Base-by-base conservation (phyloP, 2,113 vertebrate genomes). In the Cynopterus brachyotis region DNA sequence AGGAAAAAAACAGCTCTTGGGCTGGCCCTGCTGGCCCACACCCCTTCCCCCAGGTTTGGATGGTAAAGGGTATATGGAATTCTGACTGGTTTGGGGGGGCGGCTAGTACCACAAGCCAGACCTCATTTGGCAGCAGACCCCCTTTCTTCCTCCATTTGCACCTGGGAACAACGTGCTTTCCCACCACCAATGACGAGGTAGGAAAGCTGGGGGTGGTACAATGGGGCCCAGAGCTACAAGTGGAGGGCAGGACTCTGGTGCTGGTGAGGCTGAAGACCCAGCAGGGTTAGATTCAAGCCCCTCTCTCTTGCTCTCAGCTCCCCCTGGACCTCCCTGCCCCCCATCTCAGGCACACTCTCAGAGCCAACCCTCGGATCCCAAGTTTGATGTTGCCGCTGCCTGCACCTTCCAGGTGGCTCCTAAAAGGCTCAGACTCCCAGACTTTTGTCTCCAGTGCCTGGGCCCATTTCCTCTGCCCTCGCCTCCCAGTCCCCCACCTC, bases 391-490 rank as follows among this genome's bases (percentile, higher is more conserved):
- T 95, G 95, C 97, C 91, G 93, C 97, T 79, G 96, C 96, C 94
- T 89, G 91, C 93, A 93, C 91, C 96, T 98, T 97, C 97, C 98
- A 98, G 98, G 97, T 97, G 97, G 97, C 96, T 98, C 96, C 91
- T 92, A 85, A 82, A 89, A 40, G 98, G 97, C 98, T 98, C 98
- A 98, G 98, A 97, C 96, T 62, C 93, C 40, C 95, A 97, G 98
- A 97, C 98, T 97, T 97, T 86, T 67, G 95, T 97, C 98, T 98
- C 97, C 97, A 97, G 95, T 19, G 85, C 94, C 94, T 73, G 67
- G 96, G 95, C 97, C 96, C 90, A 92, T 96, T 97, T 96, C 97
- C 97, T 95, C 95, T 96, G 94, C 95, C 95, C 96, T 97, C 47
- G 70, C 95, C 97, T 95, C 83, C 86, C 53, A n/a, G 76, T 35